These are phyloP conservation scores for Rhombomys opimus DNA, from an alignment of 2,113 vertebrate genomes.

Conservation along the genomic window DNA sequence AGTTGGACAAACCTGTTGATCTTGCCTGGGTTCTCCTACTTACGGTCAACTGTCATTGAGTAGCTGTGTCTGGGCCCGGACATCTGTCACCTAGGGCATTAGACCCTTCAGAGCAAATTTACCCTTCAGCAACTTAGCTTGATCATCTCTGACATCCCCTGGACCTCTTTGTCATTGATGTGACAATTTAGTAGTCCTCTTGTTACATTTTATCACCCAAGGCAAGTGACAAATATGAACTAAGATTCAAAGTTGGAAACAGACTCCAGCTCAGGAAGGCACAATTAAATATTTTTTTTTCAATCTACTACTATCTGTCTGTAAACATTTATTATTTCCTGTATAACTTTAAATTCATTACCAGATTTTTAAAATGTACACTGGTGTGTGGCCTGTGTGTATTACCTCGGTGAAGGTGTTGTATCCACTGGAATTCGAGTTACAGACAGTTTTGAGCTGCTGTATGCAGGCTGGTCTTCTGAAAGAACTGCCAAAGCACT, in stretches of 20 bases:
- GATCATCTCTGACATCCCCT: neutral
- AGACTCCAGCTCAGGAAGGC: neutral
- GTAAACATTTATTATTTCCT: neutral
- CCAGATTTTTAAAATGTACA: neutral
- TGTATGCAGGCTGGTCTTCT: too few relatives aligned
- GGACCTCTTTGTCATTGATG: neutral
- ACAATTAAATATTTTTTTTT: slow-evolving; percentile 2
- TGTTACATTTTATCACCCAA: slow-evolving; percentile 11
- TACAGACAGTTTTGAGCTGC: too few relatives aligned
- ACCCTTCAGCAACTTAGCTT: neutral
- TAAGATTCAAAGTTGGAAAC: neutral
- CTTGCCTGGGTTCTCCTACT: neutral
- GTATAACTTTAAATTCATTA: slow-evolving; percentile 20
- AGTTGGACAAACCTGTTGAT: neutral
- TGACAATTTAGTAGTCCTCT: neutral
- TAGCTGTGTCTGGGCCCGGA: neutral
- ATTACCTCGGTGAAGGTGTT: too few relatives aligned
- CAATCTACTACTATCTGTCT: neutral
- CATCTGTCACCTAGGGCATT: neutral
- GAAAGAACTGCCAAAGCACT: too few relatives aligned
- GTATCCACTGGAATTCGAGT: too few relatives aligned
- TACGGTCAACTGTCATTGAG: slow-evolving; percentile 2
- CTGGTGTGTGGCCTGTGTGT: too few relatives aligned
- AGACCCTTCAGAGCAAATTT: neutral
- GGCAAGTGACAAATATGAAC: neutral